Conservation (phyloP, 2,797 vertebrate genomes). For the Brachyalestes nurse region DNA sequence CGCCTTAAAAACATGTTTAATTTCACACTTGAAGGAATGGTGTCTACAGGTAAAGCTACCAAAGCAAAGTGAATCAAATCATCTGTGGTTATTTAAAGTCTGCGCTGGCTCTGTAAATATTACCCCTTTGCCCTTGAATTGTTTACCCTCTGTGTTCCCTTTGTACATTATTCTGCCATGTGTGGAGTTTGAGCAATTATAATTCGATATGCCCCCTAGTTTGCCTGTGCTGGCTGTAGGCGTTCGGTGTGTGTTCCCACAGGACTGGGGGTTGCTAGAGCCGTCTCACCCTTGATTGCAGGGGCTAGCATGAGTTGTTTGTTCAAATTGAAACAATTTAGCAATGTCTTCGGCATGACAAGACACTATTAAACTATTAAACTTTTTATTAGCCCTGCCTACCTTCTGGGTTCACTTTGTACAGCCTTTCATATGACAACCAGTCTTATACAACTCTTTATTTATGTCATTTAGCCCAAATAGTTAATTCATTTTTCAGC, state of each 20-base stretch:
- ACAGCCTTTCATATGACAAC: too few species aligned
- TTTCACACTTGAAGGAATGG: conserved; percentile 34
- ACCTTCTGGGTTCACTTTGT: too few species aligned
- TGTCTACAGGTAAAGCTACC: conserved; percentile 28
- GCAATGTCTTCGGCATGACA: not conserved
- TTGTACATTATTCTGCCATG: conserved; percentile 34
- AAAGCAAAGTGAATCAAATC: conserved; percentile 33
- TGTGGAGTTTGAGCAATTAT: conserved; percentile 55
- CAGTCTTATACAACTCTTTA: too few species aligned
- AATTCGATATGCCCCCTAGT: conserved; percentile 50
- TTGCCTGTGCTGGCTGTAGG: conserved; percentile 57
- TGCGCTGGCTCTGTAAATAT: conserved; percentile 43
- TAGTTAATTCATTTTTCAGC: too few species aligned
- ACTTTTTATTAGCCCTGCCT: too few species aligned
- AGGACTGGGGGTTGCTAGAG: conserved; percentile 61
- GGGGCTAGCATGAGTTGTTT: conserved; percentile 60
- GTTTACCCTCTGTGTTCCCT: conserved; percentile 36
- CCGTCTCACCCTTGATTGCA: conserved; percentile 50
- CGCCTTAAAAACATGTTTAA: not conserved
- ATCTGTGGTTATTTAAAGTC: conserved; percentile 32
- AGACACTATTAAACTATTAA: not conserved
- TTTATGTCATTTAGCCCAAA: too few species aligned
- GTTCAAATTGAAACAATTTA: conserved; percentile 51
- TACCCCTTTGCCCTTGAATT: conserved; percentile 34
- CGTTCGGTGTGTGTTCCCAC: conserved; percentile 54